These are phyloP conservation scores for Recurvirostra avosetta DNA, from an alignment of 2,113 vertebrate genomes.

Conservation along the genomic window DNA sequence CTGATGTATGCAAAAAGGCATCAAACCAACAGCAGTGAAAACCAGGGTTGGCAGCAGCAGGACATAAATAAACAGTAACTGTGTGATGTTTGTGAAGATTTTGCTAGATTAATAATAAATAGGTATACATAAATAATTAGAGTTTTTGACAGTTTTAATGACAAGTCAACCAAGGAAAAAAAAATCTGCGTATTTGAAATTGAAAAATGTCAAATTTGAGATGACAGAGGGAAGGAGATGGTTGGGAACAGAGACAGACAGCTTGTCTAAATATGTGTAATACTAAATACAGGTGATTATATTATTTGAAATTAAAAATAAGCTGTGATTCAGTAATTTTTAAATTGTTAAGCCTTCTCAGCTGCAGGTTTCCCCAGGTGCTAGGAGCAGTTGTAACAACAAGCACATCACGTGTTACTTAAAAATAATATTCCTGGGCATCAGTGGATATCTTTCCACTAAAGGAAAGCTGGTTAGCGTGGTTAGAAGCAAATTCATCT, in stretches of 20 bases:
- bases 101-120: conserved; percentile 65
- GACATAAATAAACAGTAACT: conserved; percentile 19
- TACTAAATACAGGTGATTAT: conserved; percentile 74
- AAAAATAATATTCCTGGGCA: conserved; percentile 51
- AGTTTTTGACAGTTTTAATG: conserved; percentile 68
- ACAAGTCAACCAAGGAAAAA: conserved; percentile 20
- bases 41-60: conserved; percentile 26
- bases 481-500: not conserved
- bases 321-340: conserved; percentile 68
- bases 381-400: conserved; percentile 39
- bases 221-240: conserved; percentile 52
- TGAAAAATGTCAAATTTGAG: conserved; percentile 58
- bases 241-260: conserved; percentile 65
- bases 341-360: conserved; percentile 52
- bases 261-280: conserved; percentile 76
- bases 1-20: not conserved
- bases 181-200: conserved; percentile 50
- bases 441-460: conserved; percentile 42
- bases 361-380: conserved; percentile 66
- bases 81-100: conserved; percentile 26
- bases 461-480: conserved; percentile 11
- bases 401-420: conserved; percentile 7
- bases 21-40: not conserved
- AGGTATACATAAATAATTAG: conserved; percentile 67
- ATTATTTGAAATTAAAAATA: conserved; percentile 77